Evolutionary conservation across 1,140 invertebrate genomes (phyloP).

Genomic region (Atopsyche davidsoni): DNA sequence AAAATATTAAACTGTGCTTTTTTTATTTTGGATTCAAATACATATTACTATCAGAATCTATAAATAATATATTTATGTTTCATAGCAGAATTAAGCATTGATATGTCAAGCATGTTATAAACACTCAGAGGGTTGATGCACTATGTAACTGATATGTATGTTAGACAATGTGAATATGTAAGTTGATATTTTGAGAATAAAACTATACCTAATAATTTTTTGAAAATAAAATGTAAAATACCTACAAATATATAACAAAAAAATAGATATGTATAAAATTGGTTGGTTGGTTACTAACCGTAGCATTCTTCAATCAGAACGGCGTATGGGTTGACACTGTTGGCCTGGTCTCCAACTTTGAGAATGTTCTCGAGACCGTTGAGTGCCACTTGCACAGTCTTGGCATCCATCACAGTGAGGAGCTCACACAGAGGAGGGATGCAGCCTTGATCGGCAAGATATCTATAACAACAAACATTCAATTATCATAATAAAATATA

Average conservation of each 20-base stretch:
- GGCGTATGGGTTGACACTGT: conserved; percentile 83
- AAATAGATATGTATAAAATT: too few relatives aligned
- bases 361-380: conserved; percentile 96
- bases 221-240: too few relatives aligned
- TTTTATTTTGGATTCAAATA: background rate
- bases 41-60: too few relatives aligned
- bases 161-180: too few relatives aligned
- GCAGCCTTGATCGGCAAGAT: conserved; percentile 65
- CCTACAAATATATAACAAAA: conserved; percentile 9
- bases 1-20: conserved; percentile 3
- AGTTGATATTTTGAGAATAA: too few relatives aligned
- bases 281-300: conserved; percentile 62
- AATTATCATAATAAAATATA: background rate
- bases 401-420: conserved; percentile 87
- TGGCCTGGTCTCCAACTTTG: conserved; percentile 77
- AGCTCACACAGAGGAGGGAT: conserved; percentile 94
- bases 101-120: too few relatives aligned
- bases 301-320: conserved; percentile 93
- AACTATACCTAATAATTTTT: too few relatives aligned
- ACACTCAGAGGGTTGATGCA: too few relatives aligned
- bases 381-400: conserved; percentile 96
- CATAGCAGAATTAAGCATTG: too few relatives aligned
- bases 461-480: conserved; percentile 37
- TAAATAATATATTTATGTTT: too few relatives aligned
- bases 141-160: too few relatives aligned